Evolutionary conservation across 1,140 invertebrate species (phyloP).

Genomic region (Dendrolimus punctatus): DNA sequence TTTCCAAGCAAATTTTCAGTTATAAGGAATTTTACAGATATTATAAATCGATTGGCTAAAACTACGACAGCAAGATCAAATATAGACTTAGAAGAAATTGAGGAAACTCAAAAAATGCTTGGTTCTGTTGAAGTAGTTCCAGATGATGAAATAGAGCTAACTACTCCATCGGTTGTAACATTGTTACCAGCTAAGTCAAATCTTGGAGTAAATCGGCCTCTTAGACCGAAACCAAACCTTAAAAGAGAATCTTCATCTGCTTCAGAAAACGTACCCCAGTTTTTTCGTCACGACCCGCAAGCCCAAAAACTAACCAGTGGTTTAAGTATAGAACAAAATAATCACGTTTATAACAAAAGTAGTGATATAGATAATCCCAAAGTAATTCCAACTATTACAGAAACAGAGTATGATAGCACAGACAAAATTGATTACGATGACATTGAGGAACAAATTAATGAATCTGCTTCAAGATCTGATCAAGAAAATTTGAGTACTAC

Average conservation of each 20-base stretch:
- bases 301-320: slow-evolving; percentile 36
- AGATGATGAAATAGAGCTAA: slow-evolving; percentile 54
- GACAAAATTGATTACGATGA: slow-evolving; percentile 9
- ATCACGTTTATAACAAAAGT: slow-evolving; percentile 12
- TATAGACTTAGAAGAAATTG: slow-evolving; percentile 17
- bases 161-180: slow-evolving; percentile 68
- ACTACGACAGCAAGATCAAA: slow-evolving; percentile 25
- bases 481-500: slow-evolving; percentile 18
- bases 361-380: slow-evolving; percentile 24
- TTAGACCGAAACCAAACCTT: slow-evolving; percentile 70
- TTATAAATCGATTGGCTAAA: slow-evolving; percentile 54
- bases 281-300: slow-evolving; percentile 38
- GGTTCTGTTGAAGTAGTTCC: slow-evolving; percentile 55
- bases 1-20: slow-evolving; percentile 58
- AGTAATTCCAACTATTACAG: slow-evolving; percentile 21
- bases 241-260: slow-evolving; percentile 17
- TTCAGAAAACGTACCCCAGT: slow-evolving; percentile 40
- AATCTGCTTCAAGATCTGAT: slow-evolving; percentile 12
- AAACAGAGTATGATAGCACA: neutral
- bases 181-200: slow-evolving; percentile 77
- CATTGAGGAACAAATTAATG: slow-evolving; percentile 2
- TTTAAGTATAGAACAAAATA: slow-evolving; percentile 29
- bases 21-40: slow-evolving; percentile 55
- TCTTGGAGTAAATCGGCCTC: slow-evolving; percentile 71
- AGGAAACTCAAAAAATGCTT: slow-evolving; percentile 31